phyloP scores from a whole-genome alignment of 2,113 vertebrate species.

The Erinaceus europaeus region DNA sequence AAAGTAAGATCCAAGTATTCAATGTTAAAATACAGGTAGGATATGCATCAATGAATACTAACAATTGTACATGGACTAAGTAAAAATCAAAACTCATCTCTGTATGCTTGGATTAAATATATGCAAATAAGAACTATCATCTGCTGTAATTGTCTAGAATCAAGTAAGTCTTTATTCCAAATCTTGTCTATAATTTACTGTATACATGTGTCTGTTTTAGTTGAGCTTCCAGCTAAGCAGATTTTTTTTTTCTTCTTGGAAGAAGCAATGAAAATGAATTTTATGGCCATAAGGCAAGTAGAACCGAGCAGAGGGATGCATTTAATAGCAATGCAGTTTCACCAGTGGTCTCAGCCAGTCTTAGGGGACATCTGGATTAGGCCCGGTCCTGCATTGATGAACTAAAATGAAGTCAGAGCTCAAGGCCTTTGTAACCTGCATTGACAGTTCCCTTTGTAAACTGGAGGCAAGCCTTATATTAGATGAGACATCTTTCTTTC shows the following conservation, averaged over 20 bases:
- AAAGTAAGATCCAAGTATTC: not conserved
- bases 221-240: not conserved
- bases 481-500: not conserved
- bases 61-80: not conserved
- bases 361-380: not conserved
- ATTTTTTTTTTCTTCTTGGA: not conserved
- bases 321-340: not conserved
- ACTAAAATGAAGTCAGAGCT: not conserved
- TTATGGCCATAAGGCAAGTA: not conserved
- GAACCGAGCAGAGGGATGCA: not conserved
- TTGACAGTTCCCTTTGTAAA: not conserved
- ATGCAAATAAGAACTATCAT: not conserved
- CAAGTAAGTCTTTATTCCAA: not conserved
- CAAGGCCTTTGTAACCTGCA: not conserved
- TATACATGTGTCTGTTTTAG: not conserved
- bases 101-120: not conserved
- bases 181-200: not conserved
- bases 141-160: not conserved
- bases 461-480: not conserved
- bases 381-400: not conserved
- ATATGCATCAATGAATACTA: not conserved
- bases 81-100: not conserved
- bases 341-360: not conserved
- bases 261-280: not conserved
- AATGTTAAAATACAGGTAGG: not conserved